Evolutionary conservation across 2,113 vertebrate species (phyloP).

Genomic region (Notarius lentiginosus): DNA sequence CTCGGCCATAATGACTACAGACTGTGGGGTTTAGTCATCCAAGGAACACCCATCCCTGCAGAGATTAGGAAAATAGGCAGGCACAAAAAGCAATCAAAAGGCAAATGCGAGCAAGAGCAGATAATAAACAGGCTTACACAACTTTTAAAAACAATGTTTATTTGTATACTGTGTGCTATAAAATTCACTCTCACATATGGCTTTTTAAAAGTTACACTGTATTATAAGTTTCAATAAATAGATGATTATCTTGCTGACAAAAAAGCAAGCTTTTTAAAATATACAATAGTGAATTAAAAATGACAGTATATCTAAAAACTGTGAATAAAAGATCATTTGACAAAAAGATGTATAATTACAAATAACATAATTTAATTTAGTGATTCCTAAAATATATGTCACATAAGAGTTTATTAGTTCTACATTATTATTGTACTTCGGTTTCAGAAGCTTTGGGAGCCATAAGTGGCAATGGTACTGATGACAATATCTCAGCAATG

Average conservation of each 20-base stretch:
- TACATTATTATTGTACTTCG: background rate
- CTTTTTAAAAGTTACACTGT: background rate
- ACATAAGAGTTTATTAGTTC: background rate
- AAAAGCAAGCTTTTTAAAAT: background rate
- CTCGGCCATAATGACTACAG: conserved; percentile 53
- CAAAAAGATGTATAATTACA: background rate
- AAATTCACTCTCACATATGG: background rate
- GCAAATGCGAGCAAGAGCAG: background rate
- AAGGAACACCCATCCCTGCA: conserved; percentile 36
- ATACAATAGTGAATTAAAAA: background rate
- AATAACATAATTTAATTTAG: background rate
- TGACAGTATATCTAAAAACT: background rate
- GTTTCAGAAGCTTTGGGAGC: background rate
- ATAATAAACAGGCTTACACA: background rate
- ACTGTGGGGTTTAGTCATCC: conserved; percentile 55
- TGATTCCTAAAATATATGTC: background rate
- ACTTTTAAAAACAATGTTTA: background rate
- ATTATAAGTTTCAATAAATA: background rate
- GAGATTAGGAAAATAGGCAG: conserved; percentile 6
- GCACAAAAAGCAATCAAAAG: conserved; percentile 6
- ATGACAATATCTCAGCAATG: background rate
- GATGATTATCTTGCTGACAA: background rate
- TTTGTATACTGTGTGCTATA: background rate
- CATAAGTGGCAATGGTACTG: background rate
- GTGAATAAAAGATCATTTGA: background rate